Percentiles rank a stretch among this genome's conserved stretches.
phyloP scores from a whole-genome alignment of 2,113 vertebrate genomes.

The Apteryx mantelli region DNA sequence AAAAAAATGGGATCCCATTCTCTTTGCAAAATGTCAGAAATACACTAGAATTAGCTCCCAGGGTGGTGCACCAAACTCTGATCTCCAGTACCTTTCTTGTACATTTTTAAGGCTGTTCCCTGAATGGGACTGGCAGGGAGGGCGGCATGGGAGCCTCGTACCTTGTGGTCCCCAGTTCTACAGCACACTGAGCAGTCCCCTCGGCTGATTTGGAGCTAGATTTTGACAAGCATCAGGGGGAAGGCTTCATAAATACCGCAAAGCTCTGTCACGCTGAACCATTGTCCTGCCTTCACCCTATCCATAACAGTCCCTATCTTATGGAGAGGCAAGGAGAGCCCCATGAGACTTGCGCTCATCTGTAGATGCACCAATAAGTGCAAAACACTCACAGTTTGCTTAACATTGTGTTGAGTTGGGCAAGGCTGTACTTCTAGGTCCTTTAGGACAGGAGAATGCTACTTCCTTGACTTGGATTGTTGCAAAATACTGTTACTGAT shows the following conservation, averaged over 20 bases:
- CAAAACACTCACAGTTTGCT: not conserved
- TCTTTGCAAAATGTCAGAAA: not conserved
- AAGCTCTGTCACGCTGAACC: accelerated
- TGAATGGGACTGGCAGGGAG: not conserved
- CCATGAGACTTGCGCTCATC: accelerated
- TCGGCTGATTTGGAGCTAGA: not conserved
- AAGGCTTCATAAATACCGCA: not conserved
- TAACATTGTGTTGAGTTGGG: not conserved
- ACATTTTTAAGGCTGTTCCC: not conserved
- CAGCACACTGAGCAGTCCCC: not conserved
- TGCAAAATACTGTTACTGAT: not conserved
- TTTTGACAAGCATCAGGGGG: not conserved
- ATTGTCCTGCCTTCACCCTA: not conserved
- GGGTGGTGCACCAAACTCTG: not conserved
- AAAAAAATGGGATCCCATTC: not conserved
- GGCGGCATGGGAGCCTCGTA: not conserved
- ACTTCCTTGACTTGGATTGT: not conserved
- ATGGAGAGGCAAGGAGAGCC: not conserved
- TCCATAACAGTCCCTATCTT: not conserved
- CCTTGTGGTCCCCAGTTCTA: not conserved
- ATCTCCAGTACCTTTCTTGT: not conserved
- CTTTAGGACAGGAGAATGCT: not conserved
- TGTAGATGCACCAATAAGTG: not conserved
- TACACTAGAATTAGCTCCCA: not conserved
- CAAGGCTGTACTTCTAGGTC: not conserved